Evolutionary conservation across 2,113 vertebrate species (phyloP).

Genomic region (Thinocorus orbignyianus): DNA sequence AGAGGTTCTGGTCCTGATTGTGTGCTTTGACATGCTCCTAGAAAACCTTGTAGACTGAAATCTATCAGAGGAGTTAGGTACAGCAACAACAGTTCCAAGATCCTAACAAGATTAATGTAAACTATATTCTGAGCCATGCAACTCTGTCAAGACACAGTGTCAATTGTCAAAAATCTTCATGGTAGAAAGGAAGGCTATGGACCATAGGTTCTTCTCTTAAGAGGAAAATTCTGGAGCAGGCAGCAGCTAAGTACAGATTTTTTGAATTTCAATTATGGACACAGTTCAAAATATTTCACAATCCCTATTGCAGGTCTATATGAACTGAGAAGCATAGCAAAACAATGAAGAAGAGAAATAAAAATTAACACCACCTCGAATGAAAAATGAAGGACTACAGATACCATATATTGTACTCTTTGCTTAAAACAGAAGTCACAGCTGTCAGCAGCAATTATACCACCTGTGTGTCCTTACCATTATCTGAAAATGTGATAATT

Average conservation of each 20-base stretch:
- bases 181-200: neutral
- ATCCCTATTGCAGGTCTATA: rapidly evolving
- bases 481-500: neutral
- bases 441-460: neutral
- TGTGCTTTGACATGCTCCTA: neutral
- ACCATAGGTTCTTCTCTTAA: neutral
- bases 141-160: neutral
- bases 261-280: neutral
- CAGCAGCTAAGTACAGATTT: neutral
- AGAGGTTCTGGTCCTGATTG: neutral
- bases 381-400: neutral
- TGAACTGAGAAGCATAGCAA: neutral
- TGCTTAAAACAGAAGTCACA: neutral
- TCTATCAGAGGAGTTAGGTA: neutral
- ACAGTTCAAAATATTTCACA: neutral
- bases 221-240: neutral
- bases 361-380: neutral
- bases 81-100: neutral
- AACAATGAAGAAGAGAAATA: neutral
- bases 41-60: neutral
- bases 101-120: neutral
- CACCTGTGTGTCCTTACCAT: neutral
- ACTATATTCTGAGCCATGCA: neutral
- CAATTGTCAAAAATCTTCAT: neutral
- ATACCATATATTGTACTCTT: neutral